Percentiles rank a stretch among this genome's conserved stretches.
Conservation (phyloP, 1,140 invertebrate genomes). For the Spodoptera frugiperda region DNA sequence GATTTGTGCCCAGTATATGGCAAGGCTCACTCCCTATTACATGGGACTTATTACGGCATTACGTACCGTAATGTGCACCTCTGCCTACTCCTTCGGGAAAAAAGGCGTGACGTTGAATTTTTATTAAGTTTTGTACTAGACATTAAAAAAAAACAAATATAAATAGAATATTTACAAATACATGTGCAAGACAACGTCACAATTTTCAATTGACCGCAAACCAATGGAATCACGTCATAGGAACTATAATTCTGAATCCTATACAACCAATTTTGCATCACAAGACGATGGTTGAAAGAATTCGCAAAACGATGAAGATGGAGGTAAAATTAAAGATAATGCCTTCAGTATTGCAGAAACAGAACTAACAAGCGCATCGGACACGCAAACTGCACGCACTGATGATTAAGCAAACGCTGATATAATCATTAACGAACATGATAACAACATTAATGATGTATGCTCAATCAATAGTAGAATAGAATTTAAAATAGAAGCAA, state of each 20-base stretch:
- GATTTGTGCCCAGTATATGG: too few species aligned
- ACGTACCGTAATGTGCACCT: too few species aligned
- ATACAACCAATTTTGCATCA: conserved; percentile 2
- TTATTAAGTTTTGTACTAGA: too few species aligned
- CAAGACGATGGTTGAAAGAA: neutral
- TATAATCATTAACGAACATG: conserved; percentile 25
- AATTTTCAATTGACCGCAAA: too few species aligned
- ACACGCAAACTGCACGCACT: conserved; percentile 34
- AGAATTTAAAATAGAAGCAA: conserved; percentile 13
- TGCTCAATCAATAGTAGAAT: conserved; percentile 6
- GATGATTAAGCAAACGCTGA: conserved; percentile 2
- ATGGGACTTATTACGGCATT: too few species aligned
- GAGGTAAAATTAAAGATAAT: conserved; percentile 30
- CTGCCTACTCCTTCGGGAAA: too few species aligned
- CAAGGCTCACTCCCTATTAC: too few species aligned
- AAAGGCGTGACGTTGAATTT: too few species aligned
- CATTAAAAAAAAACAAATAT: too few species aligned
- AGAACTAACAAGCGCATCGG: conserved; percentile 27
- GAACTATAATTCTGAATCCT: conserved; percentile 1
- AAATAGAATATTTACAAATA: too few species aligned
- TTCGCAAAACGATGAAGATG: conserved; percentile 12
- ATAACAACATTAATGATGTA: conserved; percentile 18
- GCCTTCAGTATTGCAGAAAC: conserved; percentile 17
- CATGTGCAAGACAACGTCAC: too few species aligned
- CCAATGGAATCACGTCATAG: neutral